Base-by-base conservation (phyloP, 2,113 vertebrate species). In the Malurus cyaneus region DNA sequence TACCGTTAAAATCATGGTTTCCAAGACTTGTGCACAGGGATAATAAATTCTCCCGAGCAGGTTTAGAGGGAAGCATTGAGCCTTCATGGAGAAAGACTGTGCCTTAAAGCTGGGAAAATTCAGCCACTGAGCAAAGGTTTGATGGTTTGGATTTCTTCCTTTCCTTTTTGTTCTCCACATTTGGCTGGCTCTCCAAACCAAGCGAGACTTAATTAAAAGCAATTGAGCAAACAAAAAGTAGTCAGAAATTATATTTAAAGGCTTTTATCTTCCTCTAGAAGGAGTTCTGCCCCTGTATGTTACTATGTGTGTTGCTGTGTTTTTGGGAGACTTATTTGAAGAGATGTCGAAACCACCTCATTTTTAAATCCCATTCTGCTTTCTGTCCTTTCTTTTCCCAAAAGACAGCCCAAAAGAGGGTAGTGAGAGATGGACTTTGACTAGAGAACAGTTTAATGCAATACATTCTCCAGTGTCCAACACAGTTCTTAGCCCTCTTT, bases 11-110 rank as follows among this genome's bases (percentile, higher is more conserved):
- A 92, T 92, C 74, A 89, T 18, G 61, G 88, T 73, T 96, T 93
- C 96, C 93, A 95, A 97, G 94, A 77, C 76, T 61, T 69, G 53
- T 6, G 6, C 80, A 56, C 79, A 74, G 89, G 94, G 86, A 87
- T 80, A 91, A 97, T 97, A 96, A 96, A 97, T 96, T 92, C 92
- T 96, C 92, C 41, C 81, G 77, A 94, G 92, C 74, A 83, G 93
- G 74, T 95, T 95, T 86, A 79, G 89, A 60, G 42, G 65, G 83
- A 79, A 94, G 62, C 60, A 36, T 11, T 76, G 83, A 18, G 41
- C 76, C 67, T 21, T 65, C 61, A 15, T 9, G 64, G 93, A 96
- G 84, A 84, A 93, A 60, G 69, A 62, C 12, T 46, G 66, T 71
- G 65, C 42, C 91, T 82, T 57, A 54, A 54, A 88, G 49, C 79